Base-by-base conservation (phyloP, 2,888 invertebrate genomes). In the Synanthedon vespiformis region DNA sequence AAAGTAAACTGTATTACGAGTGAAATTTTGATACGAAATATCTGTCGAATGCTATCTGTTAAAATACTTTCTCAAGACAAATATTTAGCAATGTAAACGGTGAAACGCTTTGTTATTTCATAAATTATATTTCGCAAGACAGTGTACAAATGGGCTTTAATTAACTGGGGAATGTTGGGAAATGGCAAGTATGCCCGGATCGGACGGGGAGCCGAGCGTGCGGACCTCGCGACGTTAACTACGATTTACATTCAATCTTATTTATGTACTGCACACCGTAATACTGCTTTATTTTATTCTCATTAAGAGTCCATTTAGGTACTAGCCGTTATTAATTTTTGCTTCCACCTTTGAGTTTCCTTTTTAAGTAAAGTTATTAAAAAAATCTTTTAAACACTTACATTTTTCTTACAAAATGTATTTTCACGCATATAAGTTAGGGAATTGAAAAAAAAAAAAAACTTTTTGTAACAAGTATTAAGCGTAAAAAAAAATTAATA, bases 81-180 rank as follows among this genome's bases (percentile, higher is more conserved):
- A 74, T 72, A 75, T 74, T 75, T 70, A 34, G 34, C 34, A 34
- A 34, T 59, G 60, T 61, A 67, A 71, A 66, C 60, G 63, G 61
- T 65, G 57, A 70, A 75, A 74, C 68, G 68, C 68, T 77, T 76
- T 72, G 73, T 72, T 69, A 71, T 79, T 79, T 74, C 70, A 78
- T 77, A 80, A 84, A 80, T 84, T 77, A 79, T 81, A 80, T 77
- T 78, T 77, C 70, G 67, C 71, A 70, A 80, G 81, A 81, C 80
- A 79, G 76, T 79, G 74, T 81, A 82, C 79, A 83, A 84, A 82
- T 82, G 80, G 80, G 74, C 77, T 83, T 83, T 82, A 85, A 85
- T 85, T 85, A 85, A 83, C 81, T 80, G 72, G 73, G 78, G 81
- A 84, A 83, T 83, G 81, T 74, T 72, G 77, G 73, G 69, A 70